Conservation (phyloP, 2,888 invertebrate genomes). For the Cosmopolites sordidus region DNA sequence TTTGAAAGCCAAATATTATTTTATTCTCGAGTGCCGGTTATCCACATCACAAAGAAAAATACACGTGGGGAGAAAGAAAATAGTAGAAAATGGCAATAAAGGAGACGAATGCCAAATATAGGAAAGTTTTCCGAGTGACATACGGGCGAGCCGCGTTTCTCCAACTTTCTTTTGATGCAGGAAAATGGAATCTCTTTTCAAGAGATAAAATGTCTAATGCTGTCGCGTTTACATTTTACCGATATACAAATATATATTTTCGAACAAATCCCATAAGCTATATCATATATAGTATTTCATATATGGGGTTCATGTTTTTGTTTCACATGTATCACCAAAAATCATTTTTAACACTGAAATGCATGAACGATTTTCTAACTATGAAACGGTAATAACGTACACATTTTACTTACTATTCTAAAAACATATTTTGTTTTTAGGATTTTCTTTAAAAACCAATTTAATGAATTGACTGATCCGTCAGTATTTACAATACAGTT, state of each 20-base stretch:
- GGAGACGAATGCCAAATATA: constrained; percentile 6
- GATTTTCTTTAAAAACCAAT: too few species aligned
- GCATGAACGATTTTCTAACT: too few species aligned
- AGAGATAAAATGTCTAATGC: background rate
- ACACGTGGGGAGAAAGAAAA: constrained; percentile 11
- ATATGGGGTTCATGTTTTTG: too few species aligned
- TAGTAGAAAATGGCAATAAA: constrained; percentile 12
- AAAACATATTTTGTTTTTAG: too few species aligned
- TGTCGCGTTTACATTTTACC: background rate
- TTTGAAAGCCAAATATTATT: constrained; percentile 14
- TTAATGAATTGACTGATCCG: too few species aligned
- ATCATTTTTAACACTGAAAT: too few species aligned
- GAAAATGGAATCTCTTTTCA: background rate
- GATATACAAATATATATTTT: background rate
- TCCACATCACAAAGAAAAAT: constrained; percentile 11
- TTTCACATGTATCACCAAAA: too few species aligned
- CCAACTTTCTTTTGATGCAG: background rate
- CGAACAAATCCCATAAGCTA: background rate
- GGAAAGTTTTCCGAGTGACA: constrained; percentile 1
- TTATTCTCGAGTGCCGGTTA: background rate
- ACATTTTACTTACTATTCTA: too few species aligned
- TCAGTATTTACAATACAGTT: too few species aligned
- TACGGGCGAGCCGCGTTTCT: background rate
- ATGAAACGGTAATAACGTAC: too few species aligned
- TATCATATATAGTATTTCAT: too few species aligned